phyloP scores from a whole-genome alignment of 2,888 invertebrate species.

The Cephus nigrinus region DNA sequence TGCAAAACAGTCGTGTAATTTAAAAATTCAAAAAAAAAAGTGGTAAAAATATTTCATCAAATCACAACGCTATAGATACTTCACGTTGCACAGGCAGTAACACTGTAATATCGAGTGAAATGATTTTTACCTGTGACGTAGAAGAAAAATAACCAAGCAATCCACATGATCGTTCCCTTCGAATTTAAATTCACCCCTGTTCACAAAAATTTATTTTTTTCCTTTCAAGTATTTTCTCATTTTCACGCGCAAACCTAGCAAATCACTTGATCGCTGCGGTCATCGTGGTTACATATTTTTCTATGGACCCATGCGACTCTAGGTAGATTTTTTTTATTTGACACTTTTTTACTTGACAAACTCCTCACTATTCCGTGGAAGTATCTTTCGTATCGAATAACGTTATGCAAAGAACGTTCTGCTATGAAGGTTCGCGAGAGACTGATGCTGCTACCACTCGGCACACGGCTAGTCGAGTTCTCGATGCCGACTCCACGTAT shows the following conservation, averaged over 20 bases:
- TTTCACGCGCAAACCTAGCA: neutral
- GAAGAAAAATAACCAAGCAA: slow-evolving; percentile 45
- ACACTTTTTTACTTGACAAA: neutral
- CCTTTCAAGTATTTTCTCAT: neutral
- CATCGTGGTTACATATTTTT: neutral
- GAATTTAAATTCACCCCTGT: neutral
- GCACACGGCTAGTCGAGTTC: slow-evolving; percentile 22
- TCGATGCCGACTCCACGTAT: slow-evolving; percentile 33
- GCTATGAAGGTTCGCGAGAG: slow-evolving; percentile 51
- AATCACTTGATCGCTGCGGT: neutral
- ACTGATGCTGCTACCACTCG: slow-evolving; percentile 40
- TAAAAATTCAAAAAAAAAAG: neutral
- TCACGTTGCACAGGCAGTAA: neutral
- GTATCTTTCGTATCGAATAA: neutral
- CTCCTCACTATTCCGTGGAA: neutral
- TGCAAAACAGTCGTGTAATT: neutral
- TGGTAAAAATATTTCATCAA: neutral
- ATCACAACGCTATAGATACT: neutral
- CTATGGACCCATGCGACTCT: neutral
- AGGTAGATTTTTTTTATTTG: neutral
- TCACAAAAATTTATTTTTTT: neutral
- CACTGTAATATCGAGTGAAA: neutral
- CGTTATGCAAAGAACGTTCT: slow-evolving; percentile 38
- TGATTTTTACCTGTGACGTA: slow-evolving; percentile 50
- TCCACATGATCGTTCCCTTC: slow-evolving; percentile 40